These are phyloP conservation scores for Bombus confusus DNA, from an alignment of 1,140 invertebrate genomes.

Conservation along the genomic window DNA sequence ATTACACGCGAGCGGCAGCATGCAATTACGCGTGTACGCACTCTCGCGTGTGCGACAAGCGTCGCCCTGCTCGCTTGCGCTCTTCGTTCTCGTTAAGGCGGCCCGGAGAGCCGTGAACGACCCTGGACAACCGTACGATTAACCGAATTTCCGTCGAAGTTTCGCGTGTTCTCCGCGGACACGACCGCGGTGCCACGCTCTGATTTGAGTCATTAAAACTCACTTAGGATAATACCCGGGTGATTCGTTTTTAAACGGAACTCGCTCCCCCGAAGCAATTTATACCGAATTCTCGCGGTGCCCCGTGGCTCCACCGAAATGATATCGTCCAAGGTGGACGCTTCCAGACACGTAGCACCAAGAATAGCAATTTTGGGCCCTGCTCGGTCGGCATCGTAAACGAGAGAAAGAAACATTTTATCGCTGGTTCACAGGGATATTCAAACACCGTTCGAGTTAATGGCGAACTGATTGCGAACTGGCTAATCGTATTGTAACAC, in stretches of 20 bases:
- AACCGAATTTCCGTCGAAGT: slow-evolving; percentile 38
- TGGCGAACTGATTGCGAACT: slow-evolving; percentile 10
- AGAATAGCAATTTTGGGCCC: slow-evolving; percentile 6
- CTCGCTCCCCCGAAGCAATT: slow-evolving; percentile 60
- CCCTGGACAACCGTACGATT: slow-evolving; percentile 35
- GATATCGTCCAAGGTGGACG: slow-evolving; percentile 15
- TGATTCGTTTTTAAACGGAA: slow-evolving; percentile 69
- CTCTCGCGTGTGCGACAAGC: background rate
- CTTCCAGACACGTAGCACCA: background rate
- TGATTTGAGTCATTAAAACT: slow-evolving; percentile 78
- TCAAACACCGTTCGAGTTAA: slow-evolving; percentile 25
- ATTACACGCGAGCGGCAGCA: slow-evolving; percentile 19
- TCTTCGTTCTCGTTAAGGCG: slow-evolving; percentile 17
- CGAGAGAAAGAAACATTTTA: slow-evolving; percentile 6
- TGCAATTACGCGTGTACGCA: slow-evolving; percentile 24
- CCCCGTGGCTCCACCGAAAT: slow-evolving; percentile 17
- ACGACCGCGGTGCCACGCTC: slow-evolving; percentile 7
- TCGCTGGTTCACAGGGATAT: background rate
- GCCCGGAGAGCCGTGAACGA: background rate
- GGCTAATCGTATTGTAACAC: slow-evolving; percentile 21
- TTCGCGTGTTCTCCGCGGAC: background rate
- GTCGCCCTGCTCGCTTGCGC: background rate
- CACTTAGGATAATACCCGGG: slow-evolving; percentile 78
- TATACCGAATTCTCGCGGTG: slow-evolving; percentile 62
- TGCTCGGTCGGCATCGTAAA: background rate